Evolutionary conservation across 2,797 vertebrate species (phyloP).

Genomic region (Malurus splendens): DNA sequence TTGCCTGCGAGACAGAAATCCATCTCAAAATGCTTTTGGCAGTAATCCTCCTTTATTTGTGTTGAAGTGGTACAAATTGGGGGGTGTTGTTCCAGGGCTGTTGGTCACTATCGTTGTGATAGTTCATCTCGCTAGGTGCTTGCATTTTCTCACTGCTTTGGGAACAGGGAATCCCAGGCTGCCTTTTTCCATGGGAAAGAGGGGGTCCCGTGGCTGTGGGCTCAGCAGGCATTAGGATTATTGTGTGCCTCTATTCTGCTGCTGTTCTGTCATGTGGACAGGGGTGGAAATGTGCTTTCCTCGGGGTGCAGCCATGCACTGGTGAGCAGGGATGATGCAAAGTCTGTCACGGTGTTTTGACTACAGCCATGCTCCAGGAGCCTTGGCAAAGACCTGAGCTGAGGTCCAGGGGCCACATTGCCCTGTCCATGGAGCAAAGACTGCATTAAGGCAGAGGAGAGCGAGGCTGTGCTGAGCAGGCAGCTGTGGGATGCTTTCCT

Average conservation of each 20-base stretch:
- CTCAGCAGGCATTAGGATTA: background rate
- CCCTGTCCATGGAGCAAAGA: background rate
- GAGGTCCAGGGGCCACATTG: background rate
- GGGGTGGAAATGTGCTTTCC: background rate
- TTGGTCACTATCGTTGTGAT: fast-evolving
- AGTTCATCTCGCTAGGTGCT: background rate
- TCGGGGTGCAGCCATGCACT: fast-evolving
- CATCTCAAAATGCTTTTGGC: background rate
- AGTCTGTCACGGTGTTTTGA: background rate
- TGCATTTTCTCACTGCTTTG: background rate
- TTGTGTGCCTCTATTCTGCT: fast-evolving
- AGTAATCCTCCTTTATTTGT: background rate
- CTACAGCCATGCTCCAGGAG: fast-evolving
- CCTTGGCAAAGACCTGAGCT: background rate
- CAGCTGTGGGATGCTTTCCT: background rate
- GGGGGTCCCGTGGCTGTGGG: fast-evolving
- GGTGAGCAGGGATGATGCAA: background rate
- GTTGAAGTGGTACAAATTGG: background rate
- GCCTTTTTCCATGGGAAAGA: background rate
- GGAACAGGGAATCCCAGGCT: background rate
- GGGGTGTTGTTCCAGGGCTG: background rate
- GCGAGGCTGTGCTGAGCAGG: background rate
- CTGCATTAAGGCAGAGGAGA: background rate
- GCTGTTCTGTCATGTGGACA: background rate
- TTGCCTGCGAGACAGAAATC: background rate